Evolutionary conservation across 1,140 invertebrate genomes (phyloP).

Genomic region (Brachionus asplanchnoidis): DNA sequence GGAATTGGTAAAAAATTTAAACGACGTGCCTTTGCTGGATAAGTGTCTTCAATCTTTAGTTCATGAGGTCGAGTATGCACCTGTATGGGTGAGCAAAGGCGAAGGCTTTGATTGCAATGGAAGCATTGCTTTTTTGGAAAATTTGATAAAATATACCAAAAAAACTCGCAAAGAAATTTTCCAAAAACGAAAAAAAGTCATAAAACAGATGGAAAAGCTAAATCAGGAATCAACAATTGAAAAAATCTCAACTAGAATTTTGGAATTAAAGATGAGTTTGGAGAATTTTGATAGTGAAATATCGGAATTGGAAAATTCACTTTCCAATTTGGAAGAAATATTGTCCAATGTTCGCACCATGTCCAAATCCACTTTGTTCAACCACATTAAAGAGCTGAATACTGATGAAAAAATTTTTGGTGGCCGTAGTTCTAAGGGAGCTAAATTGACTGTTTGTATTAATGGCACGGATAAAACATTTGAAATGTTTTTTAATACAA

Average conservation of each 20-base stretch:
- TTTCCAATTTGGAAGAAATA: constrained; percentile 6
- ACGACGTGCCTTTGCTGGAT: constrained; percentile 12
- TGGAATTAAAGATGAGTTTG: constrained; percentile 12
- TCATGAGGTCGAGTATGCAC: constrained; percentile 50
- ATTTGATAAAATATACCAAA: constrained; percentile 48
- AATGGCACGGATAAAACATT: constrained; percentile 23
- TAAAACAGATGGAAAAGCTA: background rate
- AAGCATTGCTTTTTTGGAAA: constrained; percentile 48
- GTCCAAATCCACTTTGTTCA: background rate
- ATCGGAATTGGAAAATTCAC: background rate
- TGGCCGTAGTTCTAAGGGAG: background rate
- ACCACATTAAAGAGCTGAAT: background rate
- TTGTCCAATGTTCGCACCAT: background rate
- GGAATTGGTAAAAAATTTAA: background rate
- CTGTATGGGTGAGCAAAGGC: constrained; percentile 55
- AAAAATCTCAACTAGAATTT: background rate
- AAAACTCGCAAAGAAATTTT: constrained; percentile 48
- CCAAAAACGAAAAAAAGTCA: background rate
- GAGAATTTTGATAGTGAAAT: background rate
- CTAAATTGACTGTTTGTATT: background rate
- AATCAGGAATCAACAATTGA: background rate
- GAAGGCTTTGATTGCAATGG: constrained; percentile 54
- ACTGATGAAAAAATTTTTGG: constrained; percentile 35
- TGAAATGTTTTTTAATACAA: constrained; percentile 29
- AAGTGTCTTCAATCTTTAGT: constrained; percentile 47